Base-by-base conservation (phyloP, 2,888 invertebrate species). In the Standfussiana lucernea region DNA sequence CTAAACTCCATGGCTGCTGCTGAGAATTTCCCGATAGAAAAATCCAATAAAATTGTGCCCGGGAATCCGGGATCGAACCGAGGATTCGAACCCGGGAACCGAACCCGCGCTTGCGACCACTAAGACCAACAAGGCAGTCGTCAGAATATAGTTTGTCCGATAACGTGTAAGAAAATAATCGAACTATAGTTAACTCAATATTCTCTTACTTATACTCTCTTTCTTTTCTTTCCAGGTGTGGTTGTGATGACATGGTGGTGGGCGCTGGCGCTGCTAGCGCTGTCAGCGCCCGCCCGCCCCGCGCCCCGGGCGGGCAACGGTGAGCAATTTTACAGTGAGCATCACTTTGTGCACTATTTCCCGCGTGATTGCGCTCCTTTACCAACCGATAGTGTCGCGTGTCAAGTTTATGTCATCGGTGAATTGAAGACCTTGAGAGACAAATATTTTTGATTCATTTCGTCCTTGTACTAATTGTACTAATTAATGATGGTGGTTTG, bases 161-260 rank as follows among this genome's bases (percentile, higher is more conserved):
- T 50, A 11, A 6, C 11, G 24, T 28, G 24, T 28, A 21, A 47
- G 45, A 47, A 37, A 64, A 0, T 13, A 24, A 8, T 28, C 21
- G 4, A 42, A 42, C 5, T 35, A 15, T n/a, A 15, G 7, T 50
- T 7, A 70, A 15, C 28, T 70, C 11, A 24, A n/a, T 53, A 8
- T 32, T n/a, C 37, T 50, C 13, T n/a, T 42, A 28, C 42, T 71
- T 5, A 71, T 42, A 7, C 40, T 42, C 10, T 35, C 2, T 73
- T 56, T 72, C 42, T 56, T 24, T 86, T 90, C 88, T 88, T 93
- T 93, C n/a, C 95, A 97, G 97, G 97, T 95, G 96, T 95, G 96
- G 96, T 96, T 96, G 97, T 96, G 96, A 97, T 97, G 97, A 93
- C 94, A 96, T 97, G 97, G 96, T 97, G 97, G 96, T 96, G 96